phyloP scores from a whole-genome alignment of 1,140 invertebrate species.

The Bicyclus anynana region DNA sequence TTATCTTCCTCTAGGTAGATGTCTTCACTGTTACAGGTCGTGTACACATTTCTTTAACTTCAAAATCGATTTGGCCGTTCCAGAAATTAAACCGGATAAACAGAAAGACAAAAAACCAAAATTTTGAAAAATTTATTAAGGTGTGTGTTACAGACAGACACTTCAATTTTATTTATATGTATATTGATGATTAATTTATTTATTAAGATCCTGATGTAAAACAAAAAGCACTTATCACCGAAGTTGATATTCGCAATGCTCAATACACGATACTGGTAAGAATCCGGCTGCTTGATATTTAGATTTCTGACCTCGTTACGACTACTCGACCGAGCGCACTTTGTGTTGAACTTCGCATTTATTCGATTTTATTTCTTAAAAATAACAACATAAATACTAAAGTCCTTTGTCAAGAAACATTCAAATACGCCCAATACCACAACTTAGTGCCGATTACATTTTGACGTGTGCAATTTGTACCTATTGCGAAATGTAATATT shows the following conservation, averaged over 20 bases:
- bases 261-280: conserved; percentile 46
- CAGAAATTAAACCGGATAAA: too few relatives aligned
- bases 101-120: too few relatives aligned
- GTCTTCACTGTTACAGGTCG: too few relatives aligned
- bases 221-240: neutral
- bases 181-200: neutral
- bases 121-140: too few relatives aligned
- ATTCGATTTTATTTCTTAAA: conserved; percentile 27
- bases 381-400: conserved; percentile 27
- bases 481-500: conserved; percentile 42
- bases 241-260: conserved; percentile 26
- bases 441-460: conserved; percentile 37
- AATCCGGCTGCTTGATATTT: conserved; percentile 66
- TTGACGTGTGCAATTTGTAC: conserved; percentile 50
- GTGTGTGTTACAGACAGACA: too few relatives aligned
- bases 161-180: too few relatives aligned
- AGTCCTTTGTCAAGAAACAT: conserved; percentile 20
- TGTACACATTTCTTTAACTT: too few relatives aligned
- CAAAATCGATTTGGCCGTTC: too few relatives aligned
- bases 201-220: neutral
- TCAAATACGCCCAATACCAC: conserved; percentile 23
- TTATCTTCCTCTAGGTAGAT: too few relatives aligned
- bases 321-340: conserved; percentile 49
- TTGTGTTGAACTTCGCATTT: conserved; percentile 33
- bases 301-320: conserved; percentile 53